Evolutionary conservation across 2,113 vertebrate species (phyloP), one percentile per base, ranked within the genome.

Genomic region (Equus przewalskii): DNA sequence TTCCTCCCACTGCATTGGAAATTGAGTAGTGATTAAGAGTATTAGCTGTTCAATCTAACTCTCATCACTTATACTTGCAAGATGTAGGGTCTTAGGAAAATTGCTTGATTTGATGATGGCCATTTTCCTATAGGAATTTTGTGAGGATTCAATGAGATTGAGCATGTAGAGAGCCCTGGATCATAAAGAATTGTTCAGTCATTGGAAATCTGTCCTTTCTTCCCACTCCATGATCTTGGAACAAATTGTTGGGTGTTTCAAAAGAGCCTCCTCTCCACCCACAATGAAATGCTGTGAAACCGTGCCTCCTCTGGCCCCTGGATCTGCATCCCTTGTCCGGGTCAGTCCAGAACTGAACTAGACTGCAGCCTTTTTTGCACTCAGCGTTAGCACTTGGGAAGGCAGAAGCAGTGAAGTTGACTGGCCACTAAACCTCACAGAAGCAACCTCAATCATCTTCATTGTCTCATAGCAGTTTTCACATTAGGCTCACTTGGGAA

Each of bases 281-380:
- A 2, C 19, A 1, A 0, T 28, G 73, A 65, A 30, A 18, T 3
- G 18, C 65, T 49, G 30, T 54, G 54, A 72, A 58, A 22, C 28
- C 13, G 4, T 0, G 26, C 3, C 49, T 62, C 2, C 18, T 72
- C 56, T 7, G 4, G 49, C 54, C 19, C 54, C 62, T 15, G 44
- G 15, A 24, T 70, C 2, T 2, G 0, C 10, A 14, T 3, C 1
- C 30, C 44, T 18, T n/a, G 21, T 10, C 14, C 41, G 22, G 51
- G 8, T 18, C 19, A 84, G 30, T 12, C 24, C 30, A 13, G 19
- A 65, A 36, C 9, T n/a, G 28, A 76, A 6, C 51, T 51, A 22
- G 14, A 46, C 18, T 9, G 1, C 7, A 62, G 5, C 12, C 70
- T 80, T 19, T 6, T 73, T 62, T 93, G 51, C 2, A 49, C 7